Evolutionary conservation across 30 jellyfish, hydroid and myxozoan genomes (phyloP).

Genomic region (Pelagia noctiluca): DNA sequence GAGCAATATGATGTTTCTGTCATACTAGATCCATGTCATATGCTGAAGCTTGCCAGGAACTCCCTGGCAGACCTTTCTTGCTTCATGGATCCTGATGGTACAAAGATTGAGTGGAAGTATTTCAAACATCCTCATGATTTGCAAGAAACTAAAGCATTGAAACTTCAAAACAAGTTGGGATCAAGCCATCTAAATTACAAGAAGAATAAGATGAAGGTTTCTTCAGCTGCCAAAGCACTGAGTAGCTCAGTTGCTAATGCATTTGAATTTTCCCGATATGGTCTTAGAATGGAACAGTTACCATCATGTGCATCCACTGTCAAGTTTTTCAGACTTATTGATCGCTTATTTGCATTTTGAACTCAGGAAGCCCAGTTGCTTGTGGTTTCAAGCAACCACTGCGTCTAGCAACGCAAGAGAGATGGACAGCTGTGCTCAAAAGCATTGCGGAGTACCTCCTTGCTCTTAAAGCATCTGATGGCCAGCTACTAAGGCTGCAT

Average conservation of each 20-base stretch:
- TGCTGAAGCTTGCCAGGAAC: conserved; percentile 72
- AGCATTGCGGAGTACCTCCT: conserved; percentile 9
- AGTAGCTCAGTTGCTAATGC: conserved; percentile 51
- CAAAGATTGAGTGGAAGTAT: conserved; percentile 33
- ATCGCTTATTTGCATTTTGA: conserved; percentile 43
- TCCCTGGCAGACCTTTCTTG: conserved; percentile 54
- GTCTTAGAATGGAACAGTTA: neutral
- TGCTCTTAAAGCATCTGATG: neutral
- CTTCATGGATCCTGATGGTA: conserved; percentile 11
- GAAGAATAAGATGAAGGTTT: conserved; percentile 66
- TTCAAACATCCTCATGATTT: conserved; percentile 5
- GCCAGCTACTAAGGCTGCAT: conserved; percentile 12
- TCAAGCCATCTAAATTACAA: conserved; percentile 26
- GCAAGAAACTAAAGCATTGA: conserved; percentile 44
- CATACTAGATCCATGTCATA: conserved; percentile 59
- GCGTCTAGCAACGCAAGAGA: neutral
- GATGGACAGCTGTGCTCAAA: conserved; percentile 6
- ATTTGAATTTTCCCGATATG: conserved; percentile 5
- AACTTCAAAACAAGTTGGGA: conserved; percentile 29
- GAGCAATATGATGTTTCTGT: neutral
- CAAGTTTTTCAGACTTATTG: conserved; percentile 21
- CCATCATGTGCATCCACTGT: conserved; percentile 42
- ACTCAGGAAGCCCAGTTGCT: conserved; percentile 55
- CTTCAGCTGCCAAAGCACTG: conserved; percentile 54
- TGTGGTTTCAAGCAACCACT: conserved; percentile 42